Conservation (phyloP, 2,888 invertebrate species). For the Gisinianus flammeolus region DNA sequence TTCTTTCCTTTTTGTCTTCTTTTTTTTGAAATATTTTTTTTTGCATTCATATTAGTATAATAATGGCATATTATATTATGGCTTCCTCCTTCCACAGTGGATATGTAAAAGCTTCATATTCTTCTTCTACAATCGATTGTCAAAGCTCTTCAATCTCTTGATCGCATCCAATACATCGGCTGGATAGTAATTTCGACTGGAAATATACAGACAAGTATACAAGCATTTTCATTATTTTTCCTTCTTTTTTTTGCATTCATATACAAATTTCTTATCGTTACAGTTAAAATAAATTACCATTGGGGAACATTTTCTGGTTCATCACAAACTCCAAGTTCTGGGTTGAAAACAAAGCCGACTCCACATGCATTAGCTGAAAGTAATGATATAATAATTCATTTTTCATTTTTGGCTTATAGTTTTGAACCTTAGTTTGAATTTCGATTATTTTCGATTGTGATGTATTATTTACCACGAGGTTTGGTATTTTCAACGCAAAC, state of each 20-base stretch:
- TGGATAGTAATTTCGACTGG: conserved; percentile 56
- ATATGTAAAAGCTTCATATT: background rate
- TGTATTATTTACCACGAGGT: conserved; percentile 47
- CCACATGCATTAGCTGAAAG: conserved; percentile 35
- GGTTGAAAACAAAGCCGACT: conserved; percentile 88
- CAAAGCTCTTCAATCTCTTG: conserved; percentile 49
- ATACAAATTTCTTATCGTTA: background rate
- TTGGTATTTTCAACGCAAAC: conserved; percentile 46
- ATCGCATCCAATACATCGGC: conserved; percentile 53
- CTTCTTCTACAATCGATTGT: conserved; percentile 43
- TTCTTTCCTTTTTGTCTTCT: no score
- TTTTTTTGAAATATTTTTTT: no score
- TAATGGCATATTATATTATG: background rate
- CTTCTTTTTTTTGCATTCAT: background rate
- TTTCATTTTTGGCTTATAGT: conserved; percentile 30
- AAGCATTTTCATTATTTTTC: conserved; percentile 1
- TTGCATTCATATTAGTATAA: no score
- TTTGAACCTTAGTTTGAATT: no score
- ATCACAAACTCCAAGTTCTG: conserved; percentile 81
- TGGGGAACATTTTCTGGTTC: conserved; percentile 88
- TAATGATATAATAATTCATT: background rate
- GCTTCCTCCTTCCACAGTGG: background rate
- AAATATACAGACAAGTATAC: no score
- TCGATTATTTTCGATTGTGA: no score
- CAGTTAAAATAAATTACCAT: conserved; percentile 70